phyloP scores from a whole-genome alignment of 2,113 vertebrate genomes.

The Phodopus roborovskii region DNA sequence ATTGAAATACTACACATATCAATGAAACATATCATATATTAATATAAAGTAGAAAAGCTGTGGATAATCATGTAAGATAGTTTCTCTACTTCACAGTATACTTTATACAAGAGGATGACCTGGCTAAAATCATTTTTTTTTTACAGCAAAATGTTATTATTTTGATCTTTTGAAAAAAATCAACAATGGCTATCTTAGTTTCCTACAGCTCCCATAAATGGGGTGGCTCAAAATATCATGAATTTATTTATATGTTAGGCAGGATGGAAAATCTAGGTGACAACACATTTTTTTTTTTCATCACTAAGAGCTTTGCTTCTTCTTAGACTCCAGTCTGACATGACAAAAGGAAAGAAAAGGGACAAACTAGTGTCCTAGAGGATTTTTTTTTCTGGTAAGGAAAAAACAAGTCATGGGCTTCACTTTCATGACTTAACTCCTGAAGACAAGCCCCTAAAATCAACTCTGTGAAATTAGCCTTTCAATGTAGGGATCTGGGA shows the following conservation, averaged over 20 bases:
- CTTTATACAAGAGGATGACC: background rate
- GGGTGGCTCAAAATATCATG: background rate
- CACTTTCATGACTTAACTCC: background rate
- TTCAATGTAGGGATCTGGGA: background rate
- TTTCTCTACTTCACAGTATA: background rate
- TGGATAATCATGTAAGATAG: background rate
- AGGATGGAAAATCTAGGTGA: background rate
- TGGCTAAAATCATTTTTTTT: background rate
- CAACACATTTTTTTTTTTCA: no score
- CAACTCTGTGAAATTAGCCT: no score
- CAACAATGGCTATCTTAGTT: background rate
- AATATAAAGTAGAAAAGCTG: slow-evolving; percentile 50
- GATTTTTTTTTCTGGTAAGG: background rate
- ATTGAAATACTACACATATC: background rate
- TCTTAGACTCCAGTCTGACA: background rate
- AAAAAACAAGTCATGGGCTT: background rate
- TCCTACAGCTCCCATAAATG: background rate
- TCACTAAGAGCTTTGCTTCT: background rate
- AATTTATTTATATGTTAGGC: background rate
- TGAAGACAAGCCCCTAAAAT: no score
- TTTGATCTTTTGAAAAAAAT: background rate
- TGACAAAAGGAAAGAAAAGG: background rate
- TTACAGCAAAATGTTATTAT: background rate
- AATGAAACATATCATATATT: background rate
- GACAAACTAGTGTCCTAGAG: accelerated